Conservation (phyloP, 2,113 vertebrate species). For the Cyprinodon variegatus region DNA sequence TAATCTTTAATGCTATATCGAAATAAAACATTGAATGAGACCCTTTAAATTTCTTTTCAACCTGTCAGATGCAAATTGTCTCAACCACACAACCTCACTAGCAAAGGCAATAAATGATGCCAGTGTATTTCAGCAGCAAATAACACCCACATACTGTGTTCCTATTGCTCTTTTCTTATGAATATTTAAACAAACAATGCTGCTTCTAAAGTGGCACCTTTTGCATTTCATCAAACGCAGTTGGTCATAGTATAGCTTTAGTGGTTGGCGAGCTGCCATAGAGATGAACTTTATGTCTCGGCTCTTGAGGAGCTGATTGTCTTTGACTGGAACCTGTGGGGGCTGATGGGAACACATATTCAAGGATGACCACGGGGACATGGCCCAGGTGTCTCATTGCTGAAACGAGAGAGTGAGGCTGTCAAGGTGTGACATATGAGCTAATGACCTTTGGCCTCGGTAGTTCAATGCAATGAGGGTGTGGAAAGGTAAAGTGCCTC, state of each 20-base stretch:
- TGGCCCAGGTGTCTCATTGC: conserved; percentile 67
- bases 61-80: neutral
- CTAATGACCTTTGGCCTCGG: conserved; percentile 60
- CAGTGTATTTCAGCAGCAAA: conserved; percentile 9
- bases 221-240: conserved; percentile 1
- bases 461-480: conserved; percentile 28
- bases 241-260: conserved; percentile 1
- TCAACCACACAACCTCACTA: neutral
- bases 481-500: conserved; percentile 24
- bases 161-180: conserved; percentile 23
- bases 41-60: neutral
- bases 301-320: conserved; percentile 38
- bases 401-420: conserved; percentile 72
- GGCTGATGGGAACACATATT: conserved; percentile 12
- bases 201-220: conserved; percentile 8
- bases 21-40: neutral
- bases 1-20: neutral
- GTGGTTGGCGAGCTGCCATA: conserved; percentile 7
- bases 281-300: conserved; percentile 8
- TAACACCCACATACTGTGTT: conserved; percentile 25
- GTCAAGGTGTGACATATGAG: conserved; percentile 71
- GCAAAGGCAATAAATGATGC: conserved; percentile 11
- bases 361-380: conserved; percentile 58
- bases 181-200: conserved; percentile 50
- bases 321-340: conserved; percentile 20